Evolutionary conservation across 1,140 invertebrate genomes (phyloP), one percentile per base, ranked within the genome.

Genomic region (Leptestheria dahalacensis): DNA sequence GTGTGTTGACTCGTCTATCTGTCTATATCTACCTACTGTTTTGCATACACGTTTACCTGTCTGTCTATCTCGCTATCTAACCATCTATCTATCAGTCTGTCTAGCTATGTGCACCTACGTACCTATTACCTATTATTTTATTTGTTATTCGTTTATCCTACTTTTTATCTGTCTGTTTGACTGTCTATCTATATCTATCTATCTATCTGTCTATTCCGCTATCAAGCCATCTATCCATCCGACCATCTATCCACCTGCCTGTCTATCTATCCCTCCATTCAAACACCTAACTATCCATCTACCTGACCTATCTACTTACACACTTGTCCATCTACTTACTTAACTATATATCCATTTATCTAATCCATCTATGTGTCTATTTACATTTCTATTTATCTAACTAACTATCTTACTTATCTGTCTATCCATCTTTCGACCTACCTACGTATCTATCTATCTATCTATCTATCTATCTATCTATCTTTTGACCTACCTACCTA

Each of bases 91-190:
- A 3, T 2, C 23, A 15, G 15, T 24, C 51, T 52, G 51, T 52
- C 28, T 3, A 25, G n/a, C 51, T 52, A 2, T 52, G 15, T 18
- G n/a, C 23, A 18, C 51, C 24, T 41, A 41, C 33, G 6, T 41
- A 41, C 15, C 33, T 41, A 9, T 41, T 15, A 9, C 33, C 15
- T 15, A 41, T 15, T 41, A 6, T 41, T 41, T 41, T 15, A 41
- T 41, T 52, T 23, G n/a, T 52, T 26, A 18, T 52, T 26, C 51
- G 21, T 23, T 56, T 56, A 15, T 56, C 25, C n/a, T 62, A 15
- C 12, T 56, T 56, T 12, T 56, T 25, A 6, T 18, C 26, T 56
- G 21, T 25, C 25, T 20, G 12, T 52, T 52, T 12, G 12, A 9
- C 33, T 25, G 26, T 56, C 18, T 20, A 25, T 9, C 53, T 23